Percentiles rank a stretch among this genome's conserved stretches.
Evolutionary conservation across 2,113 vertebrate species (phyloP).

Genomic region (Sylvietta virens): DNA sequence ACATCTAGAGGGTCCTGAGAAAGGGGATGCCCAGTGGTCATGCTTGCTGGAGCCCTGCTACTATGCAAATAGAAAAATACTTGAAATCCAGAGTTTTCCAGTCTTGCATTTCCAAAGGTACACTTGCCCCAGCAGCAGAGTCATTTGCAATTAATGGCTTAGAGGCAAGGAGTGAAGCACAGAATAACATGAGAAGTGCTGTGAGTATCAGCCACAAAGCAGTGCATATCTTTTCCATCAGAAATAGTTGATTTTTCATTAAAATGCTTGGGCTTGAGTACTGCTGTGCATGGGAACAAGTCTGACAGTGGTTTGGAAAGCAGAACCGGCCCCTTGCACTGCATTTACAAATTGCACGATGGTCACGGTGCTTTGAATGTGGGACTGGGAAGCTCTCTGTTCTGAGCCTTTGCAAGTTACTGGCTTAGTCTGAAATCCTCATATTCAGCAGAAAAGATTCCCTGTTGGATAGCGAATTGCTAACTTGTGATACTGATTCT

Average conservation of each 20-base stretch:
- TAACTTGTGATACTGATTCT: not conserved
- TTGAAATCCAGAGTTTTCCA: not conserved
- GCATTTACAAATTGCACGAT: accelerated
- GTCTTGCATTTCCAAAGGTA: not conserved
- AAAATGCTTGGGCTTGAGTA: not conserved
- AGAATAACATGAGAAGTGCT: not conserved
- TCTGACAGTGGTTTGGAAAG: not conserved
- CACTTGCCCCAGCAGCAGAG: not conserved
- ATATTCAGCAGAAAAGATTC: not conserved
- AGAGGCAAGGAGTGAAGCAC: not conserved
- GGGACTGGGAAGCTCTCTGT: not conserved
- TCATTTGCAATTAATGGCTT: not conserved
- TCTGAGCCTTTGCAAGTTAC: not conserved
- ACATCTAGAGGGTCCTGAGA: not conserved
- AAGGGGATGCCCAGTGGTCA: not conserved
- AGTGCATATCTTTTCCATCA: not conserved
- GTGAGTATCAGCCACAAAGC: not conserved
- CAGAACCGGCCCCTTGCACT: not conserved
- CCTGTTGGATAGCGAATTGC: not conserved
- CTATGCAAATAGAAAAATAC: not conserved
- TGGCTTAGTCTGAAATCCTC: not conserved
- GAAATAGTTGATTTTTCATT: not conserved
- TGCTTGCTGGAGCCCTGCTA: not conserved
- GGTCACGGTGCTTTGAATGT: not conserved
- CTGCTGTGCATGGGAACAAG: not conserved